These are phyloP conservation scores for Morpho deidamia DNA, from an alignment of 2,888 invertebrate genomes.

Conservation along the genomic window DNA sequence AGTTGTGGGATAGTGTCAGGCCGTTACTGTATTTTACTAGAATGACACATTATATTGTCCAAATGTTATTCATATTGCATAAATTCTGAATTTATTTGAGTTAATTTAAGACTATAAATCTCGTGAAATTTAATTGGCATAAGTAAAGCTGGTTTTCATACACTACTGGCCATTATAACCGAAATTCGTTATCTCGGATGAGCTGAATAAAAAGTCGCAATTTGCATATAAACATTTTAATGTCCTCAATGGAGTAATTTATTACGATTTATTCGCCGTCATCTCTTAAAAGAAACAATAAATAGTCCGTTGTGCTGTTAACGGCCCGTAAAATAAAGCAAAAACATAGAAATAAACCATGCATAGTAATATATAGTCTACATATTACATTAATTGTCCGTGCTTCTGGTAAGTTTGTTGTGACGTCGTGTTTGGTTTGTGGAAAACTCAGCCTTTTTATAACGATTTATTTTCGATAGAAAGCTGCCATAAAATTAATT, in stretches of 20 bases:
- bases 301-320: neutral
- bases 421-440: no score
- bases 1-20: no score
- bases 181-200: slow-evolving; percentile 3
- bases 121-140: slow-evolving; percentile 1
- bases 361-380: no score
- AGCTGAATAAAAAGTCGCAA: neutral
- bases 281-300: neutral
- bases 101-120: slow-evolving; percentile 1
- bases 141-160: slow-evolving; percentile 3
- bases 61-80: neutral
- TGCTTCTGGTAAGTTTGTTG: no score
- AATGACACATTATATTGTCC: no score
- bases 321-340: slow-evolving; percentile 3
- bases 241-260: slow-evolving; percentile 1
- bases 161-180: slow-evolving; percentile 1
- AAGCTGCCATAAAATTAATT: no score
- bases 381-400: no score
- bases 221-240: slow-evolving; percentile 2
- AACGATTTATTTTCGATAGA: no score
- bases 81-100: neutral
- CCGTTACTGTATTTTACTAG: no score
- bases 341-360: neutral
- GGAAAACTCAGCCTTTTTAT: no score
- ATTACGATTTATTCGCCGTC: neutral